These are phyloP conservation scores for Bovichtus variegatus DNA, from an alignment of 2,797 vertebrate species.

Conservation along the genomic window DNA sequence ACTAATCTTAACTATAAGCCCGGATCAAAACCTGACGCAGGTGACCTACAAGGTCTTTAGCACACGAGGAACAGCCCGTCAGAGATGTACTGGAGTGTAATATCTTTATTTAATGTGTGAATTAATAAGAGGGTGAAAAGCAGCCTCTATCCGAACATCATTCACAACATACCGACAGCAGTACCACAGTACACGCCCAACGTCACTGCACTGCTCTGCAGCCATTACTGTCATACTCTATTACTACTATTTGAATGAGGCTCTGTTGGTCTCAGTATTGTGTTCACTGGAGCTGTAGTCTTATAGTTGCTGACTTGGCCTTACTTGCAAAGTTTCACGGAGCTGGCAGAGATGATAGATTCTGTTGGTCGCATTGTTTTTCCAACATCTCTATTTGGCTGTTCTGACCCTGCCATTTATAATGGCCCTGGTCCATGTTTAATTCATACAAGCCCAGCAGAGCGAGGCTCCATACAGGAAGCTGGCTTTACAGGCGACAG, in stretches of 20 bases:
- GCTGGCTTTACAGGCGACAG: slow-evolving; percentile 59
- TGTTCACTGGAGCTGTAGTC: slow-evolving; percentile 35
- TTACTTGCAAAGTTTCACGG: slow-evolving; percentile 63
- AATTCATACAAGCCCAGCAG: slow-evolving; percentile 68
- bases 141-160: slow-evolving; percentile 18
- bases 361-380: slow-evolving; percentile 77
- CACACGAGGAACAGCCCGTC: background rate
- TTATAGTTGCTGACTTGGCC: slow-evolving; percentile 62
- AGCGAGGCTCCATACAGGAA: slow-evolving; percentile 66
- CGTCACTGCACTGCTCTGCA: slow-evolving; percentile 18
- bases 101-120: background rate
- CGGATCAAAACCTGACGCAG: background rate
- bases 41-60: background rate
- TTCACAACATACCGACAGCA: slow-evolving; percentile 34
- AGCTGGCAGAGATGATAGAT: slow-evolving; percentile 70
- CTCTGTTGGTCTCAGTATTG: slow-evolving; percentile 28
- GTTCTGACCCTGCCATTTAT: slow-evolving; percentile 76
- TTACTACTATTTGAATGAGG: slow-evolving; percentile 20
- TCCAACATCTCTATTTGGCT: slow-evolving; percentile 70
- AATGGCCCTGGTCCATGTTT: slow-evolving; percentile 68
- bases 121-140: slow-evolving; percentile 17
- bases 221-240: slow-evolving; percentile 26
- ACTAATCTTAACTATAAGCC: background rate
- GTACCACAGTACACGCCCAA: slow-evolving; percentile 29
- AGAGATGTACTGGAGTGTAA: background rate